phyloP scores from a whole-genome alignment of 2,113 vertebrate genomes.

The Oncorhynchus tshawytscha region DNA sequence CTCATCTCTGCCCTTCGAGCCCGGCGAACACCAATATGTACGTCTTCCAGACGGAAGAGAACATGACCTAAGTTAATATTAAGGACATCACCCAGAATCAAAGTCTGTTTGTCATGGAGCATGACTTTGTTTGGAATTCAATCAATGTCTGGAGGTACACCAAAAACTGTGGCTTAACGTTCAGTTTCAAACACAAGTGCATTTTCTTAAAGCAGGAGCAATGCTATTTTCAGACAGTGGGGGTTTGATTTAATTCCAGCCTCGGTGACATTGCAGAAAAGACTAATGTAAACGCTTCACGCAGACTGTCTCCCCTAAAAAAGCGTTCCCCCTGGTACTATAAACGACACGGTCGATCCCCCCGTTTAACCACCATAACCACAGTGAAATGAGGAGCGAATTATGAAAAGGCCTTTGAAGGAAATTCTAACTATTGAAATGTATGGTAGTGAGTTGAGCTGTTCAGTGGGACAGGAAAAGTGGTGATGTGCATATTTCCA shows the following conservation, averaged over 20 bases:
- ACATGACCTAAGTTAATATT: background rate
- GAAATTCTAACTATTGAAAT: slow-evolving; percentile 46
- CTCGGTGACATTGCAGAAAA: background rate
- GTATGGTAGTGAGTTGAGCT: slow-evolving; percentile 49
- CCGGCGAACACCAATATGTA: background rate
- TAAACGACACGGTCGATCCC: slow-evolving; percentile 48
- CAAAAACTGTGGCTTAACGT: background rate
- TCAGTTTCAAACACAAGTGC: background rate
- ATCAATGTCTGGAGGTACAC: background rate
- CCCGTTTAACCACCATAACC: slow-evolving; percentile 34
- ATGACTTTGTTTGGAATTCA: background rate
- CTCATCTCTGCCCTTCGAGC: background rate
- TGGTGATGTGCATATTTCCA: slow-evolving; percentile 37
- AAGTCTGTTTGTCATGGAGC: background rate
- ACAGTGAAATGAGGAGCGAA: slow-evolving; percentile 26
- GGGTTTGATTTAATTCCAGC: background rate
- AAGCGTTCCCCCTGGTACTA: slow-evolving; percentile 5
- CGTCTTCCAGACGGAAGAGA: background rate
- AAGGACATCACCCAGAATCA: background rate
- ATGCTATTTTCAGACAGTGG: background rate
- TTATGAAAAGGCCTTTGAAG: slow-evolving; percentile 41
- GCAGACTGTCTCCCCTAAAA: background rate
- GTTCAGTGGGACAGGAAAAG: slow-evolving; percentile 29
- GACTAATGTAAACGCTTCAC: background rate
- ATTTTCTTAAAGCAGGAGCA: background rate